Evolutionary conservation across 2,888 invertebrate genomes (phyloP).

Genomic region (Drosophila affinis): DNA sequence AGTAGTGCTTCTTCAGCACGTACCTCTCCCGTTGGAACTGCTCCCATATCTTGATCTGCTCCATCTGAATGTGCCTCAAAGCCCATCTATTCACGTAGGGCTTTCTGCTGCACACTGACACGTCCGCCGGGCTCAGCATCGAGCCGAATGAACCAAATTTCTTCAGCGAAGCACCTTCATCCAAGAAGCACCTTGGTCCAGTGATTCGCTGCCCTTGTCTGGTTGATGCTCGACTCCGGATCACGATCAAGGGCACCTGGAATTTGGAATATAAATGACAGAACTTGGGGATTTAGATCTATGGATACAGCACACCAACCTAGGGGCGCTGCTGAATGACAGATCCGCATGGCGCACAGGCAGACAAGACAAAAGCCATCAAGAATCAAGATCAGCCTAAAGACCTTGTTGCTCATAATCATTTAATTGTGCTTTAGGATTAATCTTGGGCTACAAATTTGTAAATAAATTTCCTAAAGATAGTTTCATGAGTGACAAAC

Average conservation of each 20-base stretch:
- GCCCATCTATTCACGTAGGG: constrained; percentile 19
- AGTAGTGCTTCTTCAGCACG: constrained; percentile 51
- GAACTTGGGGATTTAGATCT: background rate
- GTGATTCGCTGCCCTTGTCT: background rate
- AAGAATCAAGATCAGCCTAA: too few relatives aligned
- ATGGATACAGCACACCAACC: too few relatives aligned
- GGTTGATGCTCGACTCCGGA: background rate
- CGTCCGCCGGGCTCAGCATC: constrained; percentile 21
- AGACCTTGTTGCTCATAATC: too few relatives aligned
- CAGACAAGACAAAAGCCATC: too few relatives aligned
- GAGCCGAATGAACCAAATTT: background rate
- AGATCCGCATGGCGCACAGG: too few relatives aligned
- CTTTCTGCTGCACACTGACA: constrained; percentile 15
- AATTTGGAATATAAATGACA: background rate
- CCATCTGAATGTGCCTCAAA: constrained; percentile 24
- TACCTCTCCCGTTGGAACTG: constrained; percentile 31
- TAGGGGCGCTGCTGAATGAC: too few relatives aligned
- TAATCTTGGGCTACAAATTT: too few relatives aligned
- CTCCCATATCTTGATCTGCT: constrained; percentile 30
- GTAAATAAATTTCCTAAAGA: too few relatives aligned
- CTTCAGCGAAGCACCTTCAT: constrained; percentile 1
- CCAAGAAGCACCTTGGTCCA: background rate
- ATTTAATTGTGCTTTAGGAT: too few relatives aligned
- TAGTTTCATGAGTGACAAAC: too few relatives aligned
- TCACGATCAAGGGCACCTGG: background rate